Evolutionary conservation across 2,888 invertebrate genomes (phyloP).

Genomic region (Melipona beecheii): DNA sequence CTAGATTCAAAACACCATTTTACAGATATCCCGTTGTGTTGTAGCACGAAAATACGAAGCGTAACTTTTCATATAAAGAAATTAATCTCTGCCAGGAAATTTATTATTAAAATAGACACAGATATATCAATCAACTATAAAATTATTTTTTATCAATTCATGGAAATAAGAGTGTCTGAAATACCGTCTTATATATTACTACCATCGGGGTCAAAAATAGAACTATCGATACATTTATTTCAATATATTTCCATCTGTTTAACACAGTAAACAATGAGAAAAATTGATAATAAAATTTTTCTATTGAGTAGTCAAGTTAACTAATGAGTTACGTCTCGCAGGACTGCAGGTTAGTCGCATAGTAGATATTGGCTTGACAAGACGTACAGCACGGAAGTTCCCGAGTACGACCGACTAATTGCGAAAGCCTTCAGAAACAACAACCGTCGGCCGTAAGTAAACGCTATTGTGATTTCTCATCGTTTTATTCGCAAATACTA

Average conservation of each 20-base stretch:
- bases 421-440: constrained; percentile 85
- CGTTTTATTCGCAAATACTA: constrained; percentile 60
- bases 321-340: constrained; percentile 22
- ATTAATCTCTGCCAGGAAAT: constrained; percentile 12
- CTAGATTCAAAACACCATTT: constrained; percentile 27
- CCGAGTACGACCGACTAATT: constrained; percentile 82
- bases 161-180: constrained; percentile 71
- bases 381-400: constrained; percentile 79
- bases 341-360: constrained; percentile 70
- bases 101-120: neutral
- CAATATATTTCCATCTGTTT: neutral
- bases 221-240: constrained; percentile 30
- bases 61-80: neutral
- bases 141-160: constrained; percentile 47
- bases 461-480: constrained; percentile 79
- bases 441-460: constrained; percentile 85
- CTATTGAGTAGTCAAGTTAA: constrained; percentile 6
- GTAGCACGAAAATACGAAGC: neutral
- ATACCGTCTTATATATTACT: constrained; percentile 66
- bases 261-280: neutral
- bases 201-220: constrained; percentile 68
- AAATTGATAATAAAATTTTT: constrained; percentile 50
- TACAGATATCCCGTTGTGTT: neutral
- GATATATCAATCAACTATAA: neutral
- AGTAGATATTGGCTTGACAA: constrained; percentile 78